Percentiles rank a stretch among this genome's conserved stretches.
These are phyloP conservation scores for Parelbella ahira DNA, from an alignment of 2,888 invertebrate genomes.

Conservation along the genomic window DNA sequence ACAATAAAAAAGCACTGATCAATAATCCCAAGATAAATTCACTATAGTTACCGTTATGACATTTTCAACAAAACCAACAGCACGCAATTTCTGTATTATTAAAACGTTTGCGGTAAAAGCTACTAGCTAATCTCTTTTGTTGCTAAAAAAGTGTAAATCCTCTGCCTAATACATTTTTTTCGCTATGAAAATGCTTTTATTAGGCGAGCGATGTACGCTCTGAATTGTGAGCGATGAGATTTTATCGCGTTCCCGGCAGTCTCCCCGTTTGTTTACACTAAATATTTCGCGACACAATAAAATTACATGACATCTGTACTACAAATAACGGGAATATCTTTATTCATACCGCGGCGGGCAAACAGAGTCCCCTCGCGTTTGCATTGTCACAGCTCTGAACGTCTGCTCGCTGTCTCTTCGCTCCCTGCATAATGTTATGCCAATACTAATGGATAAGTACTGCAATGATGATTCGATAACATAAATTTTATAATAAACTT, in stretches of 20 bases:
- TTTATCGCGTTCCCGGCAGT: conserved; percentile 60
- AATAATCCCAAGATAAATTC: too few relatives aligned
- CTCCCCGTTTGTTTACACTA: conserved; percentile 77
- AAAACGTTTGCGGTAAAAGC: conserved; percentile 40
- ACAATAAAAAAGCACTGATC: too few relatives aligned
- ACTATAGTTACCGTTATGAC: conserved; percentile 14
- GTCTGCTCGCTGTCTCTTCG: conserved; percentile 67
- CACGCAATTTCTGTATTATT: conserved; percentile 22
- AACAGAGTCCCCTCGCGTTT: conserved; percentile 66
- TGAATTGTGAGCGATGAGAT: conserved; percentile 67
- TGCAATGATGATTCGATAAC: conserved; percentile 18
- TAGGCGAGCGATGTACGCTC: conserved; percentile 47
- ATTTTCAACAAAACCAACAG: conserved; percentile 1
- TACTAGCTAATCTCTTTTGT: conserved; percentile 62
- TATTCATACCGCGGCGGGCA: conserved; percentile 75
- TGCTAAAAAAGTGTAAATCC: conserved; percentile 63
- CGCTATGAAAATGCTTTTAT: conserved; percentile 65
- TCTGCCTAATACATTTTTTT: conserved; percentile 57
- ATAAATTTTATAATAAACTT: conserved; percentile 9
- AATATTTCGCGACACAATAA: conserved; percentile 79
- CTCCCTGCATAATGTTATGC: conserved; percentile 26
- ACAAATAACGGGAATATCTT: conserved; percentile 80
- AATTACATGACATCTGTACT: conserved; percentile 81
- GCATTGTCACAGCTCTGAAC: conserved; percentile 57
- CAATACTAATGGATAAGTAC: conserved; percentile 24